phyloP scores from a whole-genome alignment of 2,888 invertebrate genomes.

The Brenthis hecate region DNA sequence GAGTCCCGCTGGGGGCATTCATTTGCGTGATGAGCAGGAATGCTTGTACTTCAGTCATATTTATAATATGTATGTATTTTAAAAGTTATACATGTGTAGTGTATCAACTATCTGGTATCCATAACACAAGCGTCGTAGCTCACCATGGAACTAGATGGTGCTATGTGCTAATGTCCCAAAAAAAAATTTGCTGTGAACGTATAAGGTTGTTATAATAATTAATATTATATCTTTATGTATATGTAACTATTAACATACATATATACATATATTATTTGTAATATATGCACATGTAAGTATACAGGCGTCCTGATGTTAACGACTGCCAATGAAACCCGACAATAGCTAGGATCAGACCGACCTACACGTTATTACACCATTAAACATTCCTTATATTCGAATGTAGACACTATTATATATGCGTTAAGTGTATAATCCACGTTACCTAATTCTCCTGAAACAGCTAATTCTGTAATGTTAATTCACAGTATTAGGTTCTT shows the following conservation, averaged over 20 bases:
- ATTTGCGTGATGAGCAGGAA: too few species aligned
- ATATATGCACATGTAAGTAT: slow-evolving; percentile 13
- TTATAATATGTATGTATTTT: too few species aligned
- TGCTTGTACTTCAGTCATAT: too few species aligned
- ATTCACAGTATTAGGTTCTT: slow-evolving; percentile 20
- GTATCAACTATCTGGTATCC: too few species aligned
- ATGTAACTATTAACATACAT: neutral
- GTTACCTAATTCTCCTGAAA: slow-evolving; percentile 12
- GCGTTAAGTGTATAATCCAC: slow-evolving; percentile 19
- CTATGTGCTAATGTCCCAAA: too few species aligned
- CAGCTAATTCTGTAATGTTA: slow-evolving; percentile 24
- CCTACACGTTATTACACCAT: slow-evolving; percentile 42
- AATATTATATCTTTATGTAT: too few species aligned
- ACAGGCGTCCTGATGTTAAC: slow-evolving; percentile 31
- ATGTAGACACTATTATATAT: slow-evolving; percentile 23
- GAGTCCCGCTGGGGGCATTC: too few species aligned
- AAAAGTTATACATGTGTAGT: too few species aligned
- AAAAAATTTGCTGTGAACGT: too few species aligned
- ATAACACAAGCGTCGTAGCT: too few species aligned
- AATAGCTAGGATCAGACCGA: slow-evolving; percentile 36
- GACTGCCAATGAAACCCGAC: slow-evolving; percentile 40
- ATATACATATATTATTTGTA: neutral
- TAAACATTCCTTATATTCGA: slow-evolving; percentile 33
- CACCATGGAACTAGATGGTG: too few species aligned
- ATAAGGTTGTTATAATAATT: too few species aligned